Percentiles rank a stretch among this genome's conserved stretches.
Evolutionary conservation across 2,888 invertebrate species (phyloP).

Genomic region (Caenorhabditis macrosperma): DNA sequence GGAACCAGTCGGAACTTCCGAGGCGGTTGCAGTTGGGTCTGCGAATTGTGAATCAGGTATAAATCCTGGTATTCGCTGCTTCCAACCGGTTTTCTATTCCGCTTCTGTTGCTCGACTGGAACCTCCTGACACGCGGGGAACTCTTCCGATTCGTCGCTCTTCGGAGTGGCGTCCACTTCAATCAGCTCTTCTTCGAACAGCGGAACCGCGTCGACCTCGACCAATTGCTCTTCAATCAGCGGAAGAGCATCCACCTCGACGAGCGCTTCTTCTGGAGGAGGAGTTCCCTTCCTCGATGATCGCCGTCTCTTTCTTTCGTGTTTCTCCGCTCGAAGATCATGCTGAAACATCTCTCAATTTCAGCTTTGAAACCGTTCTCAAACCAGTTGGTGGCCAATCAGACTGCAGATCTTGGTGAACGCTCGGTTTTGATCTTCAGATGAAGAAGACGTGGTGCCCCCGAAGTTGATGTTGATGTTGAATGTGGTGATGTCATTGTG

Average conservation of each 20-base stretch:
- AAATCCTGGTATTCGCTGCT: conserved; percentile 18
- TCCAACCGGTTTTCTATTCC: too few relatives aligned
- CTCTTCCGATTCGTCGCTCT: too few relatives aligned
- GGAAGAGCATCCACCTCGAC: too few relatives aligned
- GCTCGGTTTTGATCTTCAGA: neutral
- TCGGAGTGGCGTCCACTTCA: too few relatives aligned
- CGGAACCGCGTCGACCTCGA: too few relatives aligned
- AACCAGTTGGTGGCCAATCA: conserved; percentile 43
- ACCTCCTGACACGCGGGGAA: neutral
- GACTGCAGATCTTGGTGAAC: conserved; percentile 7
- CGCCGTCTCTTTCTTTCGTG: neutral
- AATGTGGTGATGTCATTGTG: conserved; percentile 1
- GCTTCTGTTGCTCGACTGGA: neutral
- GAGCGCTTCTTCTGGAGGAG: too few relatives aligned
- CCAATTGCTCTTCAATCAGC: too few relatives aligned
- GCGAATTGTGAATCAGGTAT: neutral
- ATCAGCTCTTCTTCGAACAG: too few relatives aligned
- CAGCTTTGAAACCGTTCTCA: neutral
- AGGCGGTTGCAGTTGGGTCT: neutral
- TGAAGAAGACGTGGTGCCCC: neutral
- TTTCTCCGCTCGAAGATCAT: conserved; percentile 1
- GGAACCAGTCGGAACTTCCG: conserved; percentile 8
- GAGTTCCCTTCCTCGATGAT: neutral
- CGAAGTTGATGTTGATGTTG: conserved; percentile 17
- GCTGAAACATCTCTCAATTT: conserved; percentile 7